A percentile compares a stretch with the other conserved stretches of the same genome.
phyloP scores from a whole-genome alignment of 2,888 invertebrate genomes.

The Drosophila suboccidentalis region DNA sequence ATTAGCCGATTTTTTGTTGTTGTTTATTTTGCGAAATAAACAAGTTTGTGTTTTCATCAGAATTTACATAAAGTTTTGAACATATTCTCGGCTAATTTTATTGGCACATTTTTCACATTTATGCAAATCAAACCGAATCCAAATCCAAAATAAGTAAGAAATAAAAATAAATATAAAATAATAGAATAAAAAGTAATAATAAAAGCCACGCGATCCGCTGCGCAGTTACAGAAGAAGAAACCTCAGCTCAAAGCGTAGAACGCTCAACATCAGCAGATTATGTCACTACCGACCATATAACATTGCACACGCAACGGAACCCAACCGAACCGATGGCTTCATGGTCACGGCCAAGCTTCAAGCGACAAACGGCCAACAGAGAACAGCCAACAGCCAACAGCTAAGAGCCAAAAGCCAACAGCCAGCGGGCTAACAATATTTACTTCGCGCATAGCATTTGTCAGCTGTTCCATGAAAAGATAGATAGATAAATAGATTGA shows the following conservation, averaged over 20 bases:
- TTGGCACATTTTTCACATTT: conserved; percentile 75
- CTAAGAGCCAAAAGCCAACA: conserved; percentile 24
- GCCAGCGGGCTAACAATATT: conserved; percentile 38
- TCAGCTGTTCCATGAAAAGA: conserved; percentile 64
- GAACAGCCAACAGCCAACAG: conserved; percentile 17
- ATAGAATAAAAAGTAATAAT: conserved; percentile 17
- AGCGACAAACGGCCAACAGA: conserved; percentile 41
- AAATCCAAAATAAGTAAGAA: conserved; percentile 27
- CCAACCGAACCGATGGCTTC: conserved; percentile 61
- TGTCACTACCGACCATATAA: conserved; percentile 64
- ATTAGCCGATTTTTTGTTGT: conserved; percentile 59
- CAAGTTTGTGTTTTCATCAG: conserved; percentile 65
- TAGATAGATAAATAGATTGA: conserved; percentile 14
- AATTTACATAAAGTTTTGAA: conserved; percentile 71
- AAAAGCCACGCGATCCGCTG: conserved; percentile 62
- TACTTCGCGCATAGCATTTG: conserved; percentile 62
- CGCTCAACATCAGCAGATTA: conserved; percentile 75
- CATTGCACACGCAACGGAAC: conserved; percentile 71
- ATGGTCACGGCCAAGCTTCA: conserved; percentile 72
- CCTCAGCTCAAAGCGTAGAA: conserved; percentile 58
- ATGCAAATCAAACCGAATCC: conserved; percentile 62
- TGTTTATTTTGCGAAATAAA: conserved; percentile 75
- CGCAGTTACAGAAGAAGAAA: conserved; percentile 76
- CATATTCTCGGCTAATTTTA: conserved; percentile 70
- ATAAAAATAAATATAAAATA: conserved; percentile 19